A percentile compares a stretch with the other conserved stretches of the same genome.
Evolutionary conservation across 2,797 vertebrate species (phyloP).

Genomic region (Amblyopsis hoosieri): DNA sequence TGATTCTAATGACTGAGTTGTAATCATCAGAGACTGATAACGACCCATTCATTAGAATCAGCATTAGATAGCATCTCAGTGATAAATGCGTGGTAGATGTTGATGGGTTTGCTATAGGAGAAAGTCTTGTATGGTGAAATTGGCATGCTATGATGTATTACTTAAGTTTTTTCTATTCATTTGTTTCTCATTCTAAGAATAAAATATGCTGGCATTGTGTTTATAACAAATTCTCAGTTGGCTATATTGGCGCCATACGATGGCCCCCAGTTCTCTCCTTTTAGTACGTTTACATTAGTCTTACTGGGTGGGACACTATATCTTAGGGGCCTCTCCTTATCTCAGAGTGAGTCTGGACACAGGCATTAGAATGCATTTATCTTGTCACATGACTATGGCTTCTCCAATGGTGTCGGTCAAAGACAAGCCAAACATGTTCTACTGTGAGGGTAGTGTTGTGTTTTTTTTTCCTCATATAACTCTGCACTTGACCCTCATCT

Average conservation of each 20-base stretch:
- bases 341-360: not conserved
- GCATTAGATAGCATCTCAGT: not conserved
- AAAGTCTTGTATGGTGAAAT: not conserved
- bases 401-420: not conserved
- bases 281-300: constrained; percentile 15
- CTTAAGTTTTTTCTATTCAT: not conserved
- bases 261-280: not conserved
- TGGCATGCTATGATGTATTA: not conserved
- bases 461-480: not conserved
- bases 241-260: not conserved
- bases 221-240: no score
- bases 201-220: no score
- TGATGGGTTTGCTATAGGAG: not conserved
- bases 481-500: not conserved
- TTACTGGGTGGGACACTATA: not conserved
- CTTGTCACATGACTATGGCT: not conserved
- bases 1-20: no score
- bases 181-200: not conserved
- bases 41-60: no score
- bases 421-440: not conserved
- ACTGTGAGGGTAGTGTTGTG: not conserved
- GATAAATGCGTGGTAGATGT: not conserved
- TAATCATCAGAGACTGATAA: no score
- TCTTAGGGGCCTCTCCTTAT: constrained; percentile 21
- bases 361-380: constrained; percentile 11